Conservation (phyloP, 2,888 invertebrate species). For the Hemicrepidius hirtus region DNA sequence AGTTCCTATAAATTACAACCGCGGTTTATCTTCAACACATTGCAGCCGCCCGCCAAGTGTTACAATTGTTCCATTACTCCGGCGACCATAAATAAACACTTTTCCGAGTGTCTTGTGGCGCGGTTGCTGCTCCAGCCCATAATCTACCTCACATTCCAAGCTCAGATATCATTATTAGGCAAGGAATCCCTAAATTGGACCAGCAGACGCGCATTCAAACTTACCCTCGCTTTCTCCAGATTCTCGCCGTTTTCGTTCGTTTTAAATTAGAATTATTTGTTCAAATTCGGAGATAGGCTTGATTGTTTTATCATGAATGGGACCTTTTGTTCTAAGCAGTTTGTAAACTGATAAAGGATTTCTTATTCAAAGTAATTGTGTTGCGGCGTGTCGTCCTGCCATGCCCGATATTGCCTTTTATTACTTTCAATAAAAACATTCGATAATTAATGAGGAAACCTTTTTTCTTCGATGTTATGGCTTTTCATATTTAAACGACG, state of each 20-base stretch:
- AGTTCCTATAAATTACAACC: constrained; percentile 64
- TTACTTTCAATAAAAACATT: constrained; percentile 29
- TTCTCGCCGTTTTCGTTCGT: constrained; percentile 48
- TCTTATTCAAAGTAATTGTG: constrained; percentile 41
- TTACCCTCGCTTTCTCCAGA: constrained; percentile 48
- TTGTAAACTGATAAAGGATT: constrained; percentile 49
- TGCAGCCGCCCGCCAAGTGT: constrained; percentile 63
- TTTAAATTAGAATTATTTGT: constrained; percentile 61
- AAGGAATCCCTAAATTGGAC: constrained; percentile 61
- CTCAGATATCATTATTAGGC: constrained; percentile 62
- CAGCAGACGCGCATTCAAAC: constrained; percentile 46
- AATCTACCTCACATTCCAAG: constrained; percentile 56
- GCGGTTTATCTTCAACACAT: constrained; percentile 66
- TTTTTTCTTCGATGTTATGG: neutral
- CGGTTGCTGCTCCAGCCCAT: constrained; percentile 51
- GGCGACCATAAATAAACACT: constrained; percentile 65
- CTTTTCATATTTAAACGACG: neutral
- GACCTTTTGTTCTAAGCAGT: constrained; percentile 46
- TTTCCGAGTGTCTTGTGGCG: constrained; percentile 57
- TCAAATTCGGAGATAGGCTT: constrained; percentile 53
- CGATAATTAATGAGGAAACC: neutral
- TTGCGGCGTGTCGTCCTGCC: constrained; percentile 34
- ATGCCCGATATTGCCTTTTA: constrained; percentile 24
- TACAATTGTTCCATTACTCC: constrained; percentile 68
- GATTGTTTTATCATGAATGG: constrained; percentile 50